A percentile compares a stretch with the other conserved stretches of the same genome.
Evolutionary conservation across 92 coral and sea anemone genomes (phyloP).

Genomic region (Pocillopora meandrina): DNA sequence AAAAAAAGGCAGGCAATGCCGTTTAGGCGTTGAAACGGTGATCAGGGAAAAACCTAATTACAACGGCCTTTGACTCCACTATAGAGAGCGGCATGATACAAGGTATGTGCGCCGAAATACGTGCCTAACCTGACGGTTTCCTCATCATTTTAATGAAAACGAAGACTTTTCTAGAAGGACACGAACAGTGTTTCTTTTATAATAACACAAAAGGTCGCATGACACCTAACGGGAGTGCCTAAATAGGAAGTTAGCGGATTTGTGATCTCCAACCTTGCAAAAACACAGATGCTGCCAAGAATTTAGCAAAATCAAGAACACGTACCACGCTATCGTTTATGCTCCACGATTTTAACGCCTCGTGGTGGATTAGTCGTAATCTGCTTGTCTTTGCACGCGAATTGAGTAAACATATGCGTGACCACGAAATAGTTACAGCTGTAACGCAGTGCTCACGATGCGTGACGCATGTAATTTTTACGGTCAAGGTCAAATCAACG

Average conservation of each 20-base stretch:
- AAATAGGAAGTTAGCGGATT: slow-evolving; percentile 10
- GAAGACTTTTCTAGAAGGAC: background rate
- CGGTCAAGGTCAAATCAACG: background rate
- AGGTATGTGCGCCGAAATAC: too few relatives aligned
- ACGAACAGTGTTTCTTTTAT: background rate
- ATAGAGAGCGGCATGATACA: background rate
- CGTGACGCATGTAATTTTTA: background rate
- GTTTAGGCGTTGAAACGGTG: slow-evolving; percentile 4
- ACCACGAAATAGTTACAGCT: background rate
- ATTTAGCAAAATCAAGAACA: background rate
- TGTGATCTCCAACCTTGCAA: background rate
- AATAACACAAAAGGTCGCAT: slow-evolving; percentile 32
- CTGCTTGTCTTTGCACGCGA: background rate
- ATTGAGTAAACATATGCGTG: background rate
- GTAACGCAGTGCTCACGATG: background rate
- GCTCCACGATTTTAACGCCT: background rate
- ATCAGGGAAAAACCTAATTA: background rate
- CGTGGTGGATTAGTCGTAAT: background rate
- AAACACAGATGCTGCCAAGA: background rate
- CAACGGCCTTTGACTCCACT: background rate
- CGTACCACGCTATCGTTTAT: background rate
- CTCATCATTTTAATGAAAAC: background rate
- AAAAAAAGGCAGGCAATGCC: slow-evolving; percentile 1
- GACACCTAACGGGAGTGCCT: background rate
- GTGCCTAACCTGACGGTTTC: background rate